Evolutionary conservation across 2,113 vertebrate species (phyloP), one percentile per base, ranked within the genome.

Genomic region (Empidonax traillii): DNA sequence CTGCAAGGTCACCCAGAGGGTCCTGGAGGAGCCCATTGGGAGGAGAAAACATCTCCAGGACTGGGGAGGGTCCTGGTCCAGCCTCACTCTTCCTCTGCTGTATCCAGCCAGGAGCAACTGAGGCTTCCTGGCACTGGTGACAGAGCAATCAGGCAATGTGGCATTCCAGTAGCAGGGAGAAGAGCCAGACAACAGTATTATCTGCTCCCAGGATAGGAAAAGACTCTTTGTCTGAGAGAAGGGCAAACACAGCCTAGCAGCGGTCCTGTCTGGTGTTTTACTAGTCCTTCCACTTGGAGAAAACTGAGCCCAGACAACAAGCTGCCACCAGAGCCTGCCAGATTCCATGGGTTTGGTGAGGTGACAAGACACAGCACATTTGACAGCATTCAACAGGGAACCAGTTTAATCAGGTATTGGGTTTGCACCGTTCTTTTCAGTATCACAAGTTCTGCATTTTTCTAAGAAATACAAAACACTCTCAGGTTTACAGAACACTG

Each of bases 381-480:
- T 6, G 8, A 95, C 63, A 88, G 89, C 63, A 25, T 94, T 97
- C 94, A 73, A 93, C 87, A 97, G 75, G 89, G 96, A 96, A 94
- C 87, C 96, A 96, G 75, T 97, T 97, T 97, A 97, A 97, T 97
- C 91, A 89, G 92, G 8, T 37, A 94, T 10, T 31, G 67, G 90
- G 68, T 93, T 96, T 94, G 92, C 68, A 89, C 85, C 1, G 4
- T 49, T 95, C 95, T 94, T 91, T 95, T 65, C 91, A 91, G 88
- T 82, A 94, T 93, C 86, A 97, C 97, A 96, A 69, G 55, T 93
- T 94, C 76, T 87, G 96, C 90, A 22, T 96, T 97, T 94, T 86
- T 94, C 92, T 97, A 96, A 90, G 75, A 93, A 91, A 94, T 90
- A 97, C 97, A 97, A 95, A 96, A 85, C 95, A 91, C 93, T 95